phyloP scores from a whole-genome alignment of 1,140 invertebrate species.

The Drosophila melanogaster region DNA sequence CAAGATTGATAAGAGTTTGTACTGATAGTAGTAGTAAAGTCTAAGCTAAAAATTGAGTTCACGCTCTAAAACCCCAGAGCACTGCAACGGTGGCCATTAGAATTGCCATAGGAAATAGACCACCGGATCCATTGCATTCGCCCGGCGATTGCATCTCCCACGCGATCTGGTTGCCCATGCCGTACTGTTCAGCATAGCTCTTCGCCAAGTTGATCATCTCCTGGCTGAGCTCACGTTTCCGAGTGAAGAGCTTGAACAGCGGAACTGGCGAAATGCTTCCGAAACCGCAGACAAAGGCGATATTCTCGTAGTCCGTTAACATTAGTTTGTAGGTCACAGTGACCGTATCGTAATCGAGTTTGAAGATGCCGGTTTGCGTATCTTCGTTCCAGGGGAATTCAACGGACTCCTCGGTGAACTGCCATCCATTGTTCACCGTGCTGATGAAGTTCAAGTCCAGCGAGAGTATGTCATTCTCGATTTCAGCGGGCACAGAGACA shows the following conservation, averaged over 20 bases:
- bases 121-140: conserved; percentile 47
- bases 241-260: conserved; percentile 50
- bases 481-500: conserved; percentile 31
- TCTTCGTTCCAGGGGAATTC: conserved; percentile 37
- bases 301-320: not conserved
- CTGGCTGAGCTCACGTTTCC: conserved; percentile 20
- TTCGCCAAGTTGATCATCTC: not conserved
- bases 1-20: conserved; percentile 24
- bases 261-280: conserved; percentile 43
- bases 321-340: conserved; percentile 54
- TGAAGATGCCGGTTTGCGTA: conserved; percentile 37
- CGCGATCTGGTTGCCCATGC: conserved; percentile 4
- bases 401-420: conserved; percentile 19
- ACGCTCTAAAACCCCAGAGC: conserved; percentile 1
- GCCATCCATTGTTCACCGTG: conserved; percentile 8
- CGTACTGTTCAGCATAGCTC: not conserved
- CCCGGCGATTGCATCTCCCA: conserved; percentile 53
- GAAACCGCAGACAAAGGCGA: conserved; percentile 50
- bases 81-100: not conserved
- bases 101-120: not conserved
- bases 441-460: conserved; percentile 41
- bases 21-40: conserved; percentile 3
- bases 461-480: conserved; percentile 1
- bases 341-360: conserved; percentile 23
- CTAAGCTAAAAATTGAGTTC: conserved; percentile 4